These are phyloP conservation scores for Gobio occitaniae DNA, from an alignment of 2,797 vertebrate species.

Conservation along the genomic window DNA sequence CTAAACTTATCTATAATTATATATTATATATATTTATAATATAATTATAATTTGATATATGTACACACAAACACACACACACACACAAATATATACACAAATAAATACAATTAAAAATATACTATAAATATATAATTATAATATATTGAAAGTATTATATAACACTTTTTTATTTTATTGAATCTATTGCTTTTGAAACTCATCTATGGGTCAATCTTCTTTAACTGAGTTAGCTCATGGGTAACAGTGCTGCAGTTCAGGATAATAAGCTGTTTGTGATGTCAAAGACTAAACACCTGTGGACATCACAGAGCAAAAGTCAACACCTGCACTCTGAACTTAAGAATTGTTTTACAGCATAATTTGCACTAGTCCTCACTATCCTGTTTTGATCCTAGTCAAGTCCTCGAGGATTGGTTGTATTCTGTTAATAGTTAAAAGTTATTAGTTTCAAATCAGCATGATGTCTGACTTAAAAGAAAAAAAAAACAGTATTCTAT, in stretches of 20 bases:
- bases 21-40: not conserved
- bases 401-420: conserved; percentile 3
- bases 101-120: too few relatives aligned
- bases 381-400: conserved; percentile 28
- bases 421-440: conserved; percentile 28
- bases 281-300: conserved; percentile 53
- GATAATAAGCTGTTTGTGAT: conserved; percentile 52
- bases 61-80: too few relatives aligned
- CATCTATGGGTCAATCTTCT: not conserved
- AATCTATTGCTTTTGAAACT: not conserved
- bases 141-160: too few relatives aligned
- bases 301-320: conserved; percentile 49
- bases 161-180: not conserved
- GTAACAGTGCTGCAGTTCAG: conserved; percentile 28
- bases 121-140: too few relatives aligned
- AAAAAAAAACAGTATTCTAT: not conserved
- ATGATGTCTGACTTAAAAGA: not conserved
- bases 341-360: conserved; percentile 58
- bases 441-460: not conserved
- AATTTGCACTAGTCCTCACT: conserved; percentile 52
- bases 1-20: too few relatives aligned
- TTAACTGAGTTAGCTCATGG: conserved; percentile 18
- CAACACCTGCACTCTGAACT: conserved; percentile 59
- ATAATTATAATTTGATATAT: not conserved
- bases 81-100: too few relatives aligned